Conservation (phyloP, 1,140 invertebrate species). For the Drosophila saltans region DNA sequence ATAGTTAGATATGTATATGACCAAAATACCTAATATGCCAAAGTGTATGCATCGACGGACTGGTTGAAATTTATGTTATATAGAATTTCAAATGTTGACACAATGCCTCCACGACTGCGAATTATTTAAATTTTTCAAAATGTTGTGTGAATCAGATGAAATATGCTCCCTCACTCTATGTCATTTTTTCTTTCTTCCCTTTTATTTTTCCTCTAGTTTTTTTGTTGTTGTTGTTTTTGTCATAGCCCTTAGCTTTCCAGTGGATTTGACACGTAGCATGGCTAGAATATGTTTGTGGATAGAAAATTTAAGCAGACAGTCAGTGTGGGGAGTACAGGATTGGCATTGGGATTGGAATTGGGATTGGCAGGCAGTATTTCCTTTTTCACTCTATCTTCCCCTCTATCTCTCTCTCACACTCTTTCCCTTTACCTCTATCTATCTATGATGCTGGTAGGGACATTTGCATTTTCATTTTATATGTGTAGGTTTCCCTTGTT, state of each 20-base stretch:
- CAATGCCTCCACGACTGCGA: constrained; percentile 53
- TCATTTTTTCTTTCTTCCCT: neutral
- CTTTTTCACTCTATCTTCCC: neutral
- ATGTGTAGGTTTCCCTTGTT: constrained; percentile 42
- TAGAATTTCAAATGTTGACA: constrained; percentile 76
- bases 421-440: neutral
- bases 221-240: constrained; percentile 22
- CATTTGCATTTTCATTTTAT: constrained; percentile 70
- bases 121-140: constrained; percentile 63
- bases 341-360: constrained; percentile 2
- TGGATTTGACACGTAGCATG: constrained; percentile 68
- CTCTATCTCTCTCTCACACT: neutral
- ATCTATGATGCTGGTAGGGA: constrained; percentile 30
- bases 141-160: constrained; percentile 66
- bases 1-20: neutral
- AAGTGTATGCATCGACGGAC: constrained; percentile 40
- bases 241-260: constrained; percentile 65
- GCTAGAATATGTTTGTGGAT: constrained; percentile 34
- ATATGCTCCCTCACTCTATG: constrained; percentile 38
- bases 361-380: constrained; percentile 10
- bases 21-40: neutral
- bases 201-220: constrained; percentile 10
- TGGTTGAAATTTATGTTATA: constrained; percentile 58
- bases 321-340: constrained; percentile 1
- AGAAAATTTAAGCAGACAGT: constrained; percentile 57